Conservation (phyloP, 2,797 vertebrate species). For the Ficedula albicollis region DNA sequence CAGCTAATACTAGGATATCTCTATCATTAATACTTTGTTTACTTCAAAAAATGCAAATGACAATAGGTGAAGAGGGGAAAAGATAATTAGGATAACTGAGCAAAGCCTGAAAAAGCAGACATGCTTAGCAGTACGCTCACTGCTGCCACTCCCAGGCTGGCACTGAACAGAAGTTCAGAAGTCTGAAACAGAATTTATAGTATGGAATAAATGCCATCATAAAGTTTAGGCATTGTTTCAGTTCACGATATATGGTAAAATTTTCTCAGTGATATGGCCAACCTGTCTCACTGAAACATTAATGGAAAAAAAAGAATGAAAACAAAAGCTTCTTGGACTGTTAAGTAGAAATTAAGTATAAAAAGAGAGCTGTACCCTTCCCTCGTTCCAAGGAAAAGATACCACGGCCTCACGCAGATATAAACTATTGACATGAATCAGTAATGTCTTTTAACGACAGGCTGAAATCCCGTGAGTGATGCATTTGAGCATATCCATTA, state of each 20-base stretch:
- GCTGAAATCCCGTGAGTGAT: accelerated
- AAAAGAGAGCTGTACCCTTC: not conserved
- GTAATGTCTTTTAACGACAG: accelerated
- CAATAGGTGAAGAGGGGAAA: not conserved
- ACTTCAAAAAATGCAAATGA: not conserved
- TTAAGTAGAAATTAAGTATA: not conserved
- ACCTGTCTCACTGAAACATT: not conserved
- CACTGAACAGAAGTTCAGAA: not conserved
- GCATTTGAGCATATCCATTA: too few relatives aligned
- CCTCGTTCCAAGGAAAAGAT: not conserved
- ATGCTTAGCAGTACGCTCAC: not conserved
- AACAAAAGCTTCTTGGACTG: not conserved
- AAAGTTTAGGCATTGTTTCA: not conserved
- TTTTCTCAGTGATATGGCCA: not conserved
- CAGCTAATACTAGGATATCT: not conserved
- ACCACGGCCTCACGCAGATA: too few relatives aligned
- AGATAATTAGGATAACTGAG: not conserved
- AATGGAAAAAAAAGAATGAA: not conserved
- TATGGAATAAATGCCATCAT: not conserved
- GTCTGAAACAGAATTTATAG: not conserved
- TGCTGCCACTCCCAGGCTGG: conserved; percentile 37
- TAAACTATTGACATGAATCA: accelerated
- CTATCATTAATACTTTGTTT: not conserved
- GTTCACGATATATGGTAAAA: not conserved
- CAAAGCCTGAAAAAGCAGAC: not conserved